phyloP scores from a whole-genome alignment of 1,140 invertebrate genomes.

The Caenorhabditis tropicalis region DNA sequence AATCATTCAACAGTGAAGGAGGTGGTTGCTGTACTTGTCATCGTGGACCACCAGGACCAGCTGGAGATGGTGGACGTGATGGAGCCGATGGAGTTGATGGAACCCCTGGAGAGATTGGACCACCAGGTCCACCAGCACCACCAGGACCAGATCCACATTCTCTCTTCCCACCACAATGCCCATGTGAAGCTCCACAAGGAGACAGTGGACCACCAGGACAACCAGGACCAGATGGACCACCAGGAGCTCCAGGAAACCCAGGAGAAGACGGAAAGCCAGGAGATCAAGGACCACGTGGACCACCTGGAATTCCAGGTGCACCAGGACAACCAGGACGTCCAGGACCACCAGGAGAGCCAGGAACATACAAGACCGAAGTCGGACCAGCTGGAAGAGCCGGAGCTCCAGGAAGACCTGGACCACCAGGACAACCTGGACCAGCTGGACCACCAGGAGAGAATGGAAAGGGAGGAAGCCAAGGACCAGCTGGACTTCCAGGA shows the following conservation, averaged over 20 bases:
- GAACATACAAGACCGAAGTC: conserved; percentile 55
- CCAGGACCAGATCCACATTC: conserved; percentile 56
- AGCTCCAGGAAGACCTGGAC: conserved; percentile 58
- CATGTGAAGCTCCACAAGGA: conserved; percentile 60
- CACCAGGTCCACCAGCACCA: conserved; percentile 59
- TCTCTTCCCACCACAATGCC: conserved; percentile 61
- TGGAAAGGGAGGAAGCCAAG: conserved; percentile 55
- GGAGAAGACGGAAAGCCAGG: conserved; percentile 60
- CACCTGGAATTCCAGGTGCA: conserved; percentile 52
- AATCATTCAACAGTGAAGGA: conserved; percentile 13
- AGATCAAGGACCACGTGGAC: conserved; percentile 61
- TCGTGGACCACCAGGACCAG: conserved; percentile 58
- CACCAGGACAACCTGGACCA: conserved; percentile 58
- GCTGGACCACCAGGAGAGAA: conserved; percentile 53
- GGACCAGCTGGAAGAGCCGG: conserved; percentile 59
- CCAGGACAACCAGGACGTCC: conserved; percentile 59
- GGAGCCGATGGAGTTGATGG: conserved; percentile 57
- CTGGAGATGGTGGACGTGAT: conserved; percentile 58
- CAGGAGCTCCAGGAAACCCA: conserved; percentile 51
- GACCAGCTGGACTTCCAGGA: conserved; percentile 53
- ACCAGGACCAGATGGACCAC: conserved; percentile 61
- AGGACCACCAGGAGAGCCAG: conserved; percentile 61
- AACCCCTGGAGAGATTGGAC: conserved; percentile 56
- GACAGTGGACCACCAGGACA: conserved; percentile 61
- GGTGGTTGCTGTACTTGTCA: conserved; percentile 61